phyloP scores from a whole-genome alignment of 2,888 invertebrate species.

The Lapara coniferarum region DNA sequence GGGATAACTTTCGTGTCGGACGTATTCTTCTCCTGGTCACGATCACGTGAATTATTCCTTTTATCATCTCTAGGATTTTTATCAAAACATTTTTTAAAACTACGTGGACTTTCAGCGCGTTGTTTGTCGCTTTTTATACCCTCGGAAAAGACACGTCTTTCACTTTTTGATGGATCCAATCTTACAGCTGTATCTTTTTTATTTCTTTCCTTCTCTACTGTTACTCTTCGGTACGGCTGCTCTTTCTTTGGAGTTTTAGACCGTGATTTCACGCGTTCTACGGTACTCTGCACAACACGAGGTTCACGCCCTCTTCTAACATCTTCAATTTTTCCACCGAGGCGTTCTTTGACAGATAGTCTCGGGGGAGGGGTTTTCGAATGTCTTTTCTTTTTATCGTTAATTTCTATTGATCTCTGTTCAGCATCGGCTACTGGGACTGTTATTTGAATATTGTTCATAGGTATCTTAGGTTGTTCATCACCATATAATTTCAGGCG shows the following conservation, averaged over 20 bases:
- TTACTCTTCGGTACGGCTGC: constrained; percentile 76
- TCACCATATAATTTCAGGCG: constrained; percentile 86
- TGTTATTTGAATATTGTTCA: constrained; percentile 82
- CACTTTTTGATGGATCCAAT: constrained; percentile 55
- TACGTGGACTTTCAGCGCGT: constrained; percentile 47
- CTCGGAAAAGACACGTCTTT: constrained; percentile 57
- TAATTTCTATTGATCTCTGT: constrained; percentile 74
- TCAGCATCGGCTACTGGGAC: constrained; percentile 77
- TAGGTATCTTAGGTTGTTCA: constrained; percentile 66
- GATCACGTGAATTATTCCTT: constrained; percentile 42
- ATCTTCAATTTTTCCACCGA: constrained; percentile 90
- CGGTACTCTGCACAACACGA: constrained; percentile 79
- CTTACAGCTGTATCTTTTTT: constrained; percentile 63
- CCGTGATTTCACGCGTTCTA: constrained; percentile 81
- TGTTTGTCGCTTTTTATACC: constrained; percentile 56
- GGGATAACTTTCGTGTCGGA: constrained; percentile 42
- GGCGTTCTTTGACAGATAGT: constrained; percentile 90
- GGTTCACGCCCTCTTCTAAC: constrained; percentile 80
- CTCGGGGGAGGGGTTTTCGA: constrained; percentile 84
- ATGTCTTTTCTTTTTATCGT: constrained; percentile 70
- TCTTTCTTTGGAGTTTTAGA: constrained; percentile 80
- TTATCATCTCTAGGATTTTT: constrained; percentile 60
- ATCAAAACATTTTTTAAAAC: constrained; percentile 55
- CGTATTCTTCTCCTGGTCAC: constrained; percentile 51
- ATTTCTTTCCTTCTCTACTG: constrained; percentile 75